Conservation (phyloP, 2,888 invertebrate genomes). For the Andrena bucephala region DNA sequence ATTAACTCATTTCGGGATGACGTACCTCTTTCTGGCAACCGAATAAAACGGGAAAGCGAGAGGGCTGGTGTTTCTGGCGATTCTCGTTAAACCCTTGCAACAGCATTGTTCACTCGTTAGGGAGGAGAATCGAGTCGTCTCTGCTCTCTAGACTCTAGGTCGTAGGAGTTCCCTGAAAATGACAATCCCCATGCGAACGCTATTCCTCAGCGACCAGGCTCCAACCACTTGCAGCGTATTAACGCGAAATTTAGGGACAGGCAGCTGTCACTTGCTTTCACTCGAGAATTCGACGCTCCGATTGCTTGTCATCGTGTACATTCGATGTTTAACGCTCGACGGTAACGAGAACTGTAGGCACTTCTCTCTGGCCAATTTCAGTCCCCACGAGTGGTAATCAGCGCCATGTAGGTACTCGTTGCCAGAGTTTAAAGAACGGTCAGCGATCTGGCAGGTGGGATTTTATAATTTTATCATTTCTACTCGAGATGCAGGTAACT, state of each 20-base stretch:
- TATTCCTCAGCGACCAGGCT: background rate
- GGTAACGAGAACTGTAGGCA: constrained; percentile 1
- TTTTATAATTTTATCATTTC: background rate
- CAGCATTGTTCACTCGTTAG: background rate
- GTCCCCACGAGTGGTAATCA: background rate
- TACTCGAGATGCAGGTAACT: background rate
- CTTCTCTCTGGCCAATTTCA: constrained; percentile 33
- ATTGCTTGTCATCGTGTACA: constrained; percentile 44
- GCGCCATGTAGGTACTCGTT: background rate
- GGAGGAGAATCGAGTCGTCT: background rate
- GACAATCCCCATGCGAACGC: background rate
- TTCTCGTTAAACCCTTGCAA: too few species aligned
- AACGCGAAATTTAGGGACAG: constrained; percentile 43
- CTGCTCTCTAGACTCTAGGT: background rate
- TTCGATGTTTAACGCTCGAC: constrained; percentile 37
- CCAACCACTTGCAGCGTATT: constrained; percentile 33
- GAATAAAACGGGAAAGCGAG: too few species aligned
- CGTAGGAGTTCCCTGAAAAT: background rate
- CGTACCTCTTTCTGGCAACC: too few species aligned
- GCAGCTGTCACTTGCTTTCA: constrained; percentile 41
- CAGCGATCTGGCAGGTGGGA: too few species aligned
- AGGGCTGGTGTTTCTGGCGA: too few species aligned
- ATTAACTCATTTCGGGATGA: too few species aligned
- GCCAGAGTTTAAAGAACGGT: background rate
- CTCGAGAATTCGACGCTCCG: constrained; percentile 29